These are phyloP conservation scores for Sylvia borin DNA, from an alignment of 2,797 vertebrate species.

Conservation along the genomic window DNA sequence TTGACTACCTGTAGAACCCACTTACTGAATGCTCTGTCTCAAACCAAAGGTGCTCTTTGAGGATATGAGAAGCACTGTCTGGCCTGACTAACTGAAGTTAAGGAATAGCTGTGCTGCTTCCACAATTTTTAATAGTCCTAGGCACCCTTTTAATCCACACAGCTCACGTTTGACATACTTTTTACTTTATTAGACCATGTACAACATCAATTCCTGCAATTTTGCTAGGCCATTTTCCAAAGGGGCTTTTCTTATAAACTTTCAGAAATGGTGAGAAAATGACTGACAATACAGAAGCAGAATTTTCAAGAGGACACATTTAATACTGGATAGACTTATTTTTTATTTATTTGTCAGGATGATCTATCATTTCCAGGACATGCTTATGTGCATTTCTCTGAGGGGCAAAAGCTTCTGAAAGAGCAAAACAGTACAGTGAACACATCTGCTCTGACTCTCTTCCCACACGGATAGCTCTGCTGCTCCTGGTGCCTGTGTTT, in stretches of 20 bases:
- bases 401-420: not conserved
- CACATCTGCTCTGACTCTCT: not conserved
- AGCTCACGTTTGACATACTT: not conserved
- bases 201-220: not conserved
- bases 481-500: not conserved
- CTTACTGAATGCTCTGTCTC: not conserved
- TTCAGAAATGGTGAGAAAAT: not conserved
- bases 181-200: not conserved
- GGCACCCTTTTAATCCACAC: not conserved
- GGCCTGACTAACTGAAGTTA: not conserved
- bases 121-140: not conserved
- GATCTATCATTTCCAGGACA: not conserved
- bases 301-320: not conserved
- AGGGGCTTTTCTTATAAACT: not conserved
- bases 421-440: accelerated
- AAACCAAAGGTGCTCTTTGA: not conserved
- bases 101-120: not conserved
- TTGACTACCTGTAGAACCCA: not conserved
- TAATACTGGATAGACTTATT: not conserved
- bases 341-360: not conserved
- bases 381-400: not conserved
- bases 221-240: not conserved
- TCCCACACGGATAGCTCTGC: not conserved
- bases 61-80: not conserved
- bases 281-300: not conserved